A percentile compares a stretch with the other conserved stretches of the same genome.
phyloP scores from a whole-genome alignment of 2,888 invertebrate genomes.

The Cheilosia soror region DNA sequence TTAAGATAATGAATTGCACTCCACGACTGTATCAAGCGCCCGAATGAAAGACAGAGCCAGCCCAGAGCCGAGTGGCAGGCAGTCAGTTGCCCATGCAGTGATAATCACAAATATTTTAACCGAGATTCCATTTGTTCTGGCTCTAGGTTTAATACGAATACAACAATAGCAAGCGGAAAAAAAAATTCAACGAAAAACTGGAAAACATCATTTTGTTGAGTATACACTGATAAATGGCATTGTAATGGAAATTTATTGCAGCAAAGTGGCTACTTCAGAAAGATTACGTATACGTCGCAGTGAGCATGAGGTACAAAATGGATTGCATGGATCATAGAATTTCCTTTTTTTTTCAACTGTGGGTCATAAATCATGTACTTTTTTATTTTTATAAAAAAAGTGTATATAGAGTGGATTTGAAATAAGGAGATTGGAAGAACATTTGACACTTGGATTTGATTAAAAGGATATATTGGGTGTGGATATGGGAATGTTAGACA shows the following conservation, averaged over 20 bases:
- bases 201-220: conserved; percentile 62
- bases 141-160: conserved; percentile 1
- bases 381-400: conserved; percentile 26
- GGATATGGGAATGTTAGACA: background rate
- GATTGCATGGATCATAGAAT: conserved; percentile 61
- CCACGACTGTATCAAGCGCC: conserved; percentile 29
- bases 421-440: conserved; percentile 2
- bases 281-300: conserved; percentile 70
- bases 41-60: background rate
- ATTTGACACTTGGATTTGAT: conserved; percentile 35
- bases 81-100: conserved; percentile 47
- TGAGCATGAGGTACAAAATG: conserved; percentile 44
- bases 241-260: conserved; percentile 73
- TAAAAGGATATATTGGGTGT: background rate
- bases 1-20: conserved; percentile 73
- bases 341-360: background rate
- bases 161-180: conserved; percentile 2
- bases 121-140: conserved; percentile 63
- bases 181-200: background rate
- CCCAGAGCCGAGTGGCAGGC: conserved; percentile 4
- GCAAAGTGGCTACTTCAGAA: conserved; percentile 70
- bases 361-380: conserved; percentile 40
- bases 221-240: conserved; percentile 70
- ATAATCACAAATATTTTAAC: conserved; percentile 70
- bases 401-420: conserved; percentile 31